Conservation (phyloP, 2,888 invertebrate species). For the Gryllus longicercus region DNA sequence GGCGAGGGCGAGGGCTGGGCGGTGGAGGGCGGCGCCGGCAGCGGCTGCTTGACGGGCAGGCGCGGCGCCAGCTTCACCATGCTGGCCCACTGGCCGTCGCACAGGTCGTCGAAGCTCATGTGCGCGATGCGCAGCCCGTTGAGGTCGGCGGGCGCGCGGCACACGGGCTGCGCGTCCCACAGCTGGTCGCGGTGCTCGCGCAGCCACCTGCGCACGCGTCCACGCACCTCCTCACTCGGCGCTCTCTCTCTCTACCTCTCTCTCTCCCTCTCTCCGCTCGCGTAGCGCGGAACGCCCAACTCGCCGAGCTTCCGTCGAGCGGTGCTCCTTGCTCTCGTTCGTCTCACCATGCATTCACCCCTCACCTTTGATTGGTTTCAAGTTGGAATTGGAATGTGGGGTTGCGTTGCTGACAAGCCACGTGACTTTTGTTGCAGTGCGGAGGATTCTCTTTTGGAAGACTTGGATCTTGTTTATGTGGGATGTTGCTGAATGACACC, state of each 20-base stretch:
- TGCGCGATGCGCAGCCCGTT: conserved; percentile 66
- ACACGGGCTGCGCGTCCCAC: conserved; percentile 67
- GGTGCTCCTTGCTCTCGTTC: background rate
- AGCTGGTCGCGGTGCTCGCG: conserved; percentile 62
- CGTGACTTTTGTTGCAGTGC: too few relatives aligned
- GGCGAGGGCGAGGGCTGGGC: conserved; percentile 21
- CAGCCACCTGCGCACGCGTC: conserved; percentile 57
- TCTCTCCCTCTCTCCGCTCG: background rate
- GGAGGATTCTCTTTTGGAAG: too few relatives aligned
- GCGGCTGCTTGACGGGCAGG: conserved; percentile 51
- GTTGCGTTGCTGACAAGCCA: too few relatives aligned
- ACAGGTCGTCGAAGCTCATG: conserved; percentile 68
- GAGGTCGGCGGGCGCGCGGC: conserved; percentile 67
- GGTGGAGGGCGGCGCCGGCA: background rate
- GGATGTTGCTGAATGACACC: background rate
- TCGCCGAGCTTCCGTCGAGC: background rate
- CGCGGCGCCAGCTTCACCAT: conserved; percentile 68
- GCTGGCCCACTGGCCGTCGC: conserved; percentile 75
- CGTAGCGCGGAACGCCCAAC: background rate
- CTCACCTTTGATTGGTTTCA: too few relatives aligned
- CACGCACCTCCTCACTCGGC: too few relatives aligned
- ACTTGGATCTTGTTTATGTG: too few relatives aligned
- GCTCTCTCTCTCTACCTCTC: too few relatives aligned
- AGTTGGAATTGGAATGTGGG: too few relatives aligned
- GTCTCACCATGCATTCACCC: too few relatives aligned